A percentile compares a stretch with the other conserved stretches of the same genome.
phyloP scores from a whole-genome alignment of 2,888 invertebrate genomes.

The Unio delphinus region DNA sequence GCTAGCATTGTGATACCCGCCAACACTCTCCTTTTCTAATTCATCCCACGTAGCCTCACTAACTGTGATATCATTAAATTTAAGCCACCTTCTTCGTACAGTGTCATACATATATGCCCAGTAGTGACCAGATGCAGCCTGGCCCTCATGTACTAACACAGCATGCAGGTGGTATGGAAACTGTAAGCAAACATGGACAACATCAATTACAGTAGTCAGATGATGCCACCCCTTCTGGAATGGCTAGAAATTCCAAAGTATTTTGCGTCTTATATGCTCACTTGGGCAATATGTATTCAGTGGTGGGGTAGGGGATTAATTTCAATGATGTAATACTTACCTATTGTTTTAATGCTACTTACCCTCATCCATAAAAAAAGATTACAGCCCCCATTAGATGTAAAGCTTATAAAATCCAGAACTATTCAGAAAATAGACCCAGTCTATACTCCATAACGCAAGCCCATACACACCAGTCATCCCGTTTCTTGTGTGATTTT shows the following conservation, averaged over 20 bases:
- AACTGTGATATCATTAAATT: slow-evolving; percentile 73
- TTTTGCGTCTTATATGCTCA: background rate
- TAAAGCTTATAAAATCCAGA: too few relatives aligned
- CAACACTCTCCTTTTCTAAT: slow-evolving; percentile 71
- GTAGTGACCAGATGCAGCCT: slow-evolving; percentile 73
- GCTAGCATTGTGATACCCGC: slow-evolving; percentile 72
- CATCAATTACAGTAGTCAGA: background rate
- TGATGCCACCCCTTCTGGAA: background rate
- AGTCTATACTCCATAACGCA: too few relatives aligned
- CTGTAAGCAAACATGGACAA: slow-evolving; percentile 43
- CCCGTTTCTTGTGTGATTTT: too few relatives aligned
- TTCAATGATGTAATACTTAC: too few relatives aligned
- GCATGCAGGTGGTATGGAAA: slow-evolving; percentile 72
- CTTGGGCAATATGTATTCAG: too few relatives aligned
- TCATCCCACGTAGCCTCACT: slow-evolving; percentile 72
- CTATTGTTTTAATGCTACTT: too few relatives aligned
- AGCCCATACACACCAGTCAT: too few relatives aligned
- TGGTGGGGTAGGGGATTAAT: too few relatives aligned
- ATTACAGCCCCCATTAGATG: too few relatives aligned
- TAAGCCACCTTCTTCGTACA: slow-evolving; percentile 68
- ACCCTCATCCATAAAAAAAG: too few relatives aligned
- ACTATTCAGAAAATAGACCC: too few relatives aligned
- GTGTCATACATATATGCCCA: slow-evolving; percentile 73
- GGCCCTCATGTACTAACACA: slow-evolving; percentile 73
- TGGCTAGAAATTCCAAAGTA: background rate